A percentile compares a stretch with the other conserved stretches of the same genome.
phyloP scores from a whole-genome alignment of 2,113 vertebrate species.

The Thinocorus orbignyianus region DNA sequence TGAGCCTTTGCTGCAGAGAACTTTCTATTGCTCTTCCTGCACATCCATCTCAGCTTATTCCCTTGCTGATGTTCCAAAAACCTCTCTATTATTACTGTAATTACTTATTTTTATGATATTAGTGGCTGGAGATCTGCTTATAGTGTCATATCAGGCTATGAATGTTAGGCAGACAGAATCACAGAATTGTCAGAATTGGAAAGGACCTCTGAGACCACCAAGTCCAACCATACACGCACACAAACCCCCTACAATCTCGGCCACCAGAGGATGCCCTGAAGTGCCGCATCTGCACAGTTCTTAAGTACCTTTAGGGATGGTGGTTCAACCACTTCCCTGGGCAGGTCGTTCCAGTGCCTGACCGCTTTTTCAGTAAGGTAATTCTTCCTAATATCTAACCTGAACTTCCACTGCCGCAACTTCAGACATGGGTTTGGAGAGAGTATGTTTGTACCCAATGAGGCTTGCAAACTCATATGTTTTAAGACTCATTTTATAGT shows the following conservation, averaged over 20 bases:
- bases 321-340: too few species aligned
- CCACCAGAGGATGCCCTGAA: too few species aligned
- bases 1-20: neutral
- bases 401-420: too few species aligned
- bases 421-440: neutral
- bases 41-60: neutral
- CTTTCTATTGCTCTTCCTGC: neutral
- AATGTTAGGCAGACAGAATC: neutral
- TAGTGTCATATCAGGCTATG: neutral
- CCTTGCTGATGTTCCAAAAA: neutral
- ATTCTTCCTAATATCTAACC: too few species aligned
- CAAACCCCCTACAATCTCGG: too few species aligned
- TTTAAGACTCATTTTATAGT: neutral
- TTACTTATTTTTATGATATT: conserved; percentile 22
- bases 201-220: too few species aligned
- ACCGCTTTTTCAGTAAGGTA: too few species aligned
- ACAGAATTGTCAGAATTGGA: too few species aligned
- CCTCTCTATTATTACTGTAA: conserved; percentile 3
- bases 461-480: neutral
- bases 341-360: too few species aligned
- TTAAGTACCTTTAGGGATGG: too few species aligned
- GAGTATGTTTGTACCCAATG: neutral
- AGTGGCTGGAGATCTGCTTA: neutral
- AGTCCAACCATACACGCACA: too few species aligned
- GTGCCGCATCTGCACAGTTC: too few species aligned